Conservation (phyloP, 1,140 invertebrate species). For the Ceratina japonica region DNA sequence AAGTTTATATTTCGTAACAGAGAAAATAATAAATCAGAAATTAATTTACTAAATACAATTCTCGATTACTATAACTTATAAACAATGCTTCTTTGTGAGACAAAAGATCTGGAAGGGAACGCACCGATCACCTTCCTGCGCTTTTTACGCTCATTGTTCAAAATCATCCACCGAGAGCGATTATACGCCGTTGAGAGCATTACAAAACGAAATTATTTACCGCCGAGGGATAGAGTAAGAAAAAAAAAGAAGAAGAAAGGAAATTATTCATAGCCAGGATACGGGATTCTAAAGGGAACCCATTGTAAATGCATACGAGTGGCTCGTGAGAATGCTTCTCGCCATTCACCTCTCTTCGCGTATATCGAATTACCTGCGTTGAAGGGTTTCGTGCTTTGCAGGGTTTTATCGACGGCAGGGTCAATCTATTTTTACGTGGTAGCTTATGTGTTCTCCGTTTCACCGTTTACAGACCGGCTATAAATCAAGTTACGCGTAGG, state of each 20-base stretch:
- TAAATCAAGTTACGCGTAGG: constrained; percentile 23
- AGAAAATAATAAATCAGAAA: constrained; percentile 26
- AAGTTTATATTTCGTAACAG: constrained; percentile 20
- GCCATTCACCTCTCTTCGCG: constrained; percentile 42
- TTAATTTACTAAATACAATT: neutral
- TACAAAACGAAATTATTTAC: constrained; percentile 18
- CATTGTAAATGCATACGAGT: constrained; percentile 20
- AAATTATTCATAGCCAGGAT: constrained; percentile 24
- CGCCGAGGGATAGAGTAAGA: neutral
- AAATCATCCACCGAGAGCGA: neutral
- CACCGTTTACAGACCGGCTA: neutral
- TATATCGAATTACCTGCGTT: constrained; percentile 52
- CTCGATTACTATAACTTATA: constrained; percentile 5
- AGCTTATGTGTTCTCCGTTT: constrained; percentile 36
- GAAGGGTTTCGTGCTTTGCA: constrained; percentile 52
- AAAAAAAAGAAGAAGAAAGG: neutral
- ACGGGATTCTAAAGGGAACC: constrained; percentile 35
- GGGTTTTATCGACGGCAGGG: constrained; percentile 42
- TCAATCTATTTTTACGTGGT: constrained; percentile 50
- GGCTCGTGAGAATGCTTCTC: constrained; percentile 35
- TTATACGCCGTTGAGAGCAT: neutral
- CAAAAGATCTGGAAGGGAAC: too few relatives aligned
- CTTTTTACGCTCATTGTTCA: neutral
- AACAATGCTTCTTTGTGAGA: neutral
- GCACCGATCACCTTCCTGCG: neutral